These are phyloP conservation scores for Lacanobia oleracea DNA, from an alignment of 2,888 invertebrate genomes.

Conservation along the genomic window DNA sequence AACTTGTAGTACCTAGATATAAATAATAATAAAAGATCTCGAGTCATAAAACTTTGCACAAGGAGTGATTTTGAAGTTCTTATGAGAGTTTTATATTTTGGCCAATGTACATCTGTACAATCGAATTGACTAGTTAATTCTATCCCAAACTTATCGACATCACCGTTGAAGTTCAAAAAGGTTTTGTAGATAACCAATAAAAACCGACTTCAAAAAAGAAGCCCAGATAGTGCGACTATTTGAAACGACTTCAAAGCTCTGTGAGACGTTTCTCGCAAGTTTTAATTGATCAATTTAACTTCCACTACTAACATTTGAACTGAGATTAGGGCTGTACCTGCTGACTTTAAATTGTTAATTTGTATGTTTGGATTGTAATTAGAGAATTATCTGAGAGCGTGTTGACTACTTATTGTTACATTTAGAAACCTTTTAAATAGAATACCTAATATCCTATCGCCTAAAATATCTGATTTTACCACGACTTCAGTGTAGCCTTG, in stretches of 20 bases:
- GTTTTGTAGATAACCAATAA: neutral
- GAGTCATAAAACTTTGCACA: no score
- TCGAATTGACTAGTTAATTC: no score
- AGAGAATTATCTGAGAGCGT: slow-evolving; percentile 1
- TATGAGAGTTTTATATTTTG: no score
- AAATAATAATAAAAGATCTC: no score
- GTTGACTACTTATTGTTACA: neutral
- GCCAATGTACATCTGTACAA: no score
- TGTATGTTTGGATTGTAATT: slow-evolving; percentile 20
- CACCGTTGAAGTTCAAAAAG: neutral
- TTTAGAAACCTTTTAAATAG: no score
- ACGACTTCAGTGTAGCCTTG: no score
- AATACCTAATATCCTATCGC: no score
- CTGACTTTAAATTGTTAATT: slow-evolving; percentile 33
- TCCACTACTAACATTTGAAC: slow-evolving; percentile 76
- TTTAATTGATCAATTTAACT: slow-evolving; percentile 89
- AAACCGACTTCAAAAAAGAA: slow-evolving; percentile 31
- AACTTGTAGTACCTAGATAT: no score
- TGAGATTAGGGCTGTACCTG: slow-evolving; percentile 69
- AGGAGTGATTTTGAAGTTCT: no score
- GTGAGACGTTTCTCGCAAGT: slow-evolving; percentile 74
- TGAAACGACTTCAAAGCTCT: slow-evolving; percentile 67
- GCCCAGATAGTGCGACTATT: slow-evolving; percentile 50
- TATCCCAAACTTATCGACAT: no score
- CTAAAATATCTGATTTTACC: no score